Base-by-base conservation (phyloP, 2,888 invertebrate species). In the Lasioglossum morio region DNA sequence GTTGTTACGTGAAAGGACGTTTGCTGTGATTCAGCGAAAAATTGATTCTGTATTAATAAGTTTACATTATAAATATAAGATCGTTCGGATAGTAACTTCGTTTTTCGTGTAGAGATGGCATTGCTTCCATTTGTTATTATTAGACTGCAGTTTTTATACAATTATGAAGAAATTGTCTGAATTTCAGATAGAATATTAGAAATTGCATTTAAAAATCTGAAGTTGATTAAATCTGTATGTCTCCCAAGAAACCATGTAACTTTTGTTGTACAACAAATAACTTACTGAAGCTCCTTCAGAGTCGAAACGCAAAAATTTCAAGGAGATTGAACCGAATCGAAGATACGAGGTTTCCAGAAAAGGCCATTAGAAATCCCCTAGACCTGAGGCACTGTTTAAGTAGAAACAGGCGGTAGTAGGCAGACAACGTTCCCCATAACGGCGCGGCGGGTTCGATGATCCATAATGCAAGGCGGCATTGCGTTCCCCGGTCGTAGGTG, bases 381-480 rank as follows among this genome's bases (percentile, higher is more conserved):
- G 23, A 10, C 19, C 63, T 14, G 12, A 10, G n/a, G 48, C 12
- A 19, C 30, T 53, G 69, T 27, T 77, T 69, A 48, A 69, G 69
- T 53, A 53, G 34, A 72, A 46, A 46, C 37, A n/a, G 37, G 5
- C 37, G 34, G n/a, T 10, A 12, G 69, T 69, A 69, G 40, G 69
- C 69, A 69, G 69, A 69, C 69, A 69, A 19, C 37, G 66, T 77
- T 37, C 27, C 30, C 53, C 66, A n/a, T 74, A 74, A 79, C 77
- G 70, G 73, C 46, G 46, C 77, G 70, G 73, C 46, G 46, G 37
- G 27, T 77, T 75, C 76, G 46, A 79, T 76, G 82, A 89, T 79
- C 77, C 72, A 79, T 86, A 79, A 87, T 75, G 69, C 82, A 81
- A 72, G 48, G 53, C 48, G 66, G 43, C 74, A 30, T 77, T 70